Evolutionary conservation across 2,113 vertebrate genomes (phyloP), one percentile per base, ranked within the genome.

Genomic region (Tringa solitaria): DNA sequence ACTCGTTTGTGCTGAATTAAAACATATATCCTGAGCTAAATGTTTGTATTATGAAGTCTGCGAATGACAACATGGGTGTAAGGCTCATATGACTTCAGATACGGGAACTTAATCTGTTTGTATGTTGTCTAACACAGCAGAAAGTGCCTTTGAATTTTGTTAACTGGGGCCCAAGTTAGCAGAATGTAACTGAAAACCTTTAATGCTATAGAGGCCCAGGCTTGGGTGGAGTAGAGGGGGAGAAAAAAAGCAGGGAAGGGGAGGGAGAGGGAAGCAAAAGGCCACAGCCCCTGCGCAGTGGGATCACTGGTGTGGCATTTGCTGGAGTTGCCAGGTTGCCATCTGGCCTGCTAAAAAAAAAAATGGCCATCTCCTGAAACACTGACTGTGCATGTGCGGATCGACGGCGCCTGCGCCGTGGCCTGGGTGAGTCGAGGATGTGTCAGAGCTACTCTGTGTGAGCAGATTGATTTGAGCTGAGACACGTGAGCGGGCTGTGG

Each of bases 241-340:
- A 13, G 5, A 33, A 51, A 50, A 89, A 85, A 86, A 35, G 65
- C 74, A 75, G 74, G 33, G 84, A 39, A 57, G 64, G 32, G 63
- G 39, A 35, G 59, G 81, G 72, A 90, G 37, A 32, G 32, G 63
- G 86, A 57, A 59, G 56, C 43, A 27, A 90, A 74, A 88, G 89
- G 94, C 76, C 86, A 26, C 51, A 53, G 83, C 72, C 76, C 76
- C 56, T 65, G 83, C 88, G 5, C 89, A 78, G 91, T 28, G 37
- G 93, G 94, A 86, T 77, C 0, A 0, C 76, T 61, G 91, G 91
- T 90, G 91, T 97, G 94, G 96, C 91, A 39, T 89, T 95, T 67
- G 80, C 76, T 54, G 1, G 86, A 81, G 93, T 39, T 93, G 95
- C 95, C 95, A 95, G 95, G 94, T 95, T 97, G 96, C 95, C 96